Percentiles rank a stretch among this genome's conserved stretches.
Evolutionary conservation across 1,140 invertebrate species (phyloP).

Genomic region (Brachionus angularis): DNA sequence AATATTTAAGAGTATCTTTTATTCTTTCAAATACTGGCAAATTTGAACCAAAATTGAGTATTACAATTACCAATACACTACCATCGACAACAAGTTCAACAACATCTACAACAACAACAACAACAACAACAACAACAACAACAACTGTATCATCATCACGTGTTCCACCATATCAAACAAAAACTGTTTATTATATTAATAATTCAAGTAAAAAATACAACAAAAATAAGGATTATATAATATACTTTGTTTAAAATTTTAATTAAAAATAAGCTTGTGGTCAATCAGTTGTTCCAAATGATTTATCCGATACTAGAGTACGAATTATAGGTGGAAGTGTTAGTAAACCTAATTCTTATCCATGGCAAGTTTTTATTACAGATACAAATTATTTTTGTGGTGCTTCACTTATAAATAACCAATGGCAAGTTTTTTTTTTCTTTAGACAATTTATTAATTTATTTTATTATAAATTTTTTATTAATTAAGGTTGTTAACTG

Average conservation of each 20-base stretch:
- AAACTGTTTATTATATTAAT: background rate
- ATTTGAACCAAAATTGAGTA: background rate
- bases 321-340: conserved; percentile 45
- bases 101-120: too few species aligned
- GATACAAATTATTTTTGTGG: conserved; percentile 7
- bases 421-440: too few species aligned
- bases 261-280: too few species aligned
- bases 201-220: background rate
- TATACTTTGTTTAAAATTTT: background rate
- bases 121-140: too few species aligned
- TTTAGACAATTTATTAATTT: too few species aligned
- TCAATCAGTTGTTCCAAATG: background rate
- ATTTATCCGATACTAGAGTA: conserved; percentile 1
- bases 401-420: conserved; percentile 15
- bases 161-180: background rate
- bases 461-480: too few species aligned
- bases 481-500: conserved; percentile 23
- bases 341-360: conserved; percentile 44
- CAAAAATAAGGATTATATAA: background rate
- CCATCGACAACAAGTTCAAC: background rate
- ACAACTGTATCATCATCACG: too few species aligned
- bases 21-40: background rate
- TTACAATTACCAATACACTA: background rate
- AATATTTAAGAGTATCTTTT: background rate
- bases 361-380: conserved; percentile 45